Base-by-base conservation (phyloP, 2,888 invertebrate species). In the Drosophila kanekoi region DNA sequence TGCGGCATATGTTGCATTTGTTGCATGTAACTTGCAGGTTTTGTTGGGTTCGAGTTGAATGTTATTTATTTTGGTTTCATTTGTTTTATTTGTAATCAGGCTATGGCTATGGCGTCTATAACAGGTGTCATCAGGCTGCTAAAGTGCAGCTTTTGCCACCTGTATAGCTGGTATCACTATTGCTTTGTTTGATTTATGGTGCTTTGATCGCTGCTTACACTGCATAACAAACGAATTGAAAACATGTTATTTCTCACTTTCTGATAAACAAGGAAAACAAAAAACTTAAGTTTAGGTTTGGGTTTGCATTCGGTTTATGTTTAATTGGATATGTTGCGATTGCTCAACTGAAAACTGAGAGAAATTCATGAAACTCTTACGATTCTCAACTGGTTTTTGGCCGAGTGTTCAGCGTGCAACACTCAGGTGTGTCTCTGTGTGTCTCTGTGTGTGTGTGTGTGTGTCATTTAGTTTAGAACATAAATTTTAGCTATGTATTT, bases 61-160 rank as follows among this genome's bases (percentile, higher is more conserved):
- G 60, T 72, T 35, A 45, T 64, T 32, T 14, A n/a, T 2, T 51
- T 73, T 76, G 72, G 51, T 54, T 18, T 18, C 18, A 1, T 18
- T 18, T 71, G 44, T 54, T 58, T 68, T 57, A 65, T 32, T 58
- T 37, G 54, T 56, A 63, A 71, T 87, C 86, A 83, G 88, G 83
- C 88, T 84, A 88, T 84, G 88, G 83, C 88, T 84, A 88, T 84
- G 83, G 83, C 69, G 32, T 53, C 87, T 86, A 60, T n/a, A 41
- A 6, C 73, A 72, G 78, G 62, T 28, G 10, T 18, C 1, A 41
- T 35, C 14, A 48, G 47, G 60, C 56, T 52, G 52, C 54, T 37
- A 74, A 54, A 51, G 38, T 49, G 37, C 56, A 53, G 32, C 45
- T 47, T 20, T 35, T n/a, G n/a, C 49, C 18, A 77, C 53, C 79